Evolutionary conservation across 2,113 vertebrate genomes (phyloP).

Genomic region (Mola mola): DNA sequence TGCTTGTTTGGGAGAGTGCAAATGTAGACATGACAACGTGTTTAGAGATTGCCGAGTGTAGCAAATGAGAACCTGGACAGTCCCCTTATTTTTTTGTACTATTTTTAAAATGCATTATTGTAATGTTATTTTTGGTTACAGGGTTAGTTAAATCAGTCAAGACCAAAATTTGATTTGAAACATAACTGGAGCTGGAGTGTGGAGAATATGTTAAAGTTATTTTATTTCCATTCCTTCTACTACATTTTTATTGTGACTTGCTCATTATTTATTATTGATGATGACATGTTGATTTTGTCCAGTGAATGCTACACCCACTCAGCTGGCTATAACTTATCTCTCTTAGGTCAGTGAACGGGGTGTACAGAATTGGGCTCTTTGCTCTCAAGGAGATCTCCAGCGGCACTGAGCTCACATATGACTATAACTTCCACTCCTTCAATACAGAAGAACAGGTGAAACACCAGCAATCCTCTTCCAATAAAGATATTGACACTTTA

Average conservation of each 20-base stretch:
- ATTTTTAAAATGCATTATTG: too few relatives aligned
- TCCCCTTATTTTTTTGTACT: not conserved
- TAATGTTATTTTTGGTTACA: too few relatives aligned
- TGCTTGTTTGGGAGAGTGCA: slow-evolving; percentile 18
- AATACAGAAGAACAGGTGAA: slow-evolving; percentile 97
- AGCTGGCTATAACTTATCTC: slow-evolving; percentile 10
- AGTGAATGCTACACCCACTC: not conserved
- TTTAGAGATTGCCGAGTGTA: slow-evolving; percentile 31
- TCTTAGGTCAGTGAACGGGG: slow-evolving; percentile 94
- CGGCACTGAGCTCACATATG: slow-evolving; percentile 95
- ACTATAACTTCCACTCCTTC: slow-evolving; percentile 99
- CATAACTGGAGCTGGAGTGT: not conserved
- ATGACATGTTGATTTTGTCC: too few relatives aligned
- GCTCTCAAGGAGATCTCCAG: slow-evolving; percentile 93
- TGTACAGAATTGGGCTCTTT: slow-evolving; percentile 95
- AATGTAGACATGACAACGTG: slow-evolving; percentile 11
- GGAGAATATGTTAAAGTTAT: not conserved
- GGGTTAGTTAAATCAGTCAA: too few relatives aligned
- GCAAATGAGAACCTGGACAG: slow-evolving; percentile 23
- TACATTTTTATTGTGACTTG: too few relatives aligned
- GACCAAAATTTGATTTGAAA: not conserved
- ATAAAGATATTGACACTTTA: not conserved
- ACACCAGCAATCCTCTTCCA: not conserved
- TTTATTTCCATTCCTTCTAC: too few relatives aligned
- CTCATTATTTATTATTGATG: too few relatives aligned